Conservation (phyloP, 2,797 vertebrate species). For the Phrynocephalus guinanensis region DNA sequence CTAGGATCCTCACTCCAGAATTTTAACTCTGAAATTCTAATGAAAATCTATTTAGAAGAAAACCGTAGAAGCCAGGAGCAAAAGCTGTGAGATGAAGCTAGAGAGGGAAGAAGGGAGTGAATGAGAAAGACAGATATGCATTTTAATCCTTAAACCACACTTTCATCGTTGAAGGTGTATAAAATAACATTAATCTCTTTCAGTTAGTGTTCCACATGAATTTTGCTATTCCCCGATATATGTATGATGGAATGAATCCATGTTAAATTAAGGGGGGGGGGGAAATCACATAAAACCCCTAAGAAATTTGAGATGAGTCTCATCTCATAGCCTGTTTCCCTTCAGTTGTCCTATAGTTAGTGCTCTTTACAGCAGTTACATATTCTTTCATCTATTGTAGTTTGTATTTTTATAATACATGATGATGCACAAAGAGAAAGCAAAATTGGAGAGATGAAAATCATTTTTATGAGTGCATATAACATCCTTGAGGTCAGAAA, state of each 20-base stretch:
- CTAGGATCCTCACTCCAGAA: too few species aligned
- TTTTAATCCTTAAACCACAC: not conserved
- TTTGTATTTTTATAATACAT: not conserved
- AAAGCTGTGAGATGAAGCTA: not conserved
- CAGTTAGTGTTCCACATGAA: not conserved
- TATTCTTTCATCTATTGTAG: not conserved
- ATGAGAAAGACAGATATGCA: not conserved
- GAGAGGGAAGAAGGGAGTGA: not conserved
- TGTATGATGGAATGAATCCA: not conserved
- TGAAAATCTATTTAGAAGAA: not conserved
- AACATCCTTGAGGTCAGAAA: slow-evolving; percentile 17
- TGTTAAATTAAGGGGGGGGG: not conserved
- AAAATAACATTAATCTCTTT: not conserved
- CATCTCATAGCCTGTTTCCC: slow-evolving; percentile 16
- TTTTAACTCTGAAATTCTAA: not conserved
- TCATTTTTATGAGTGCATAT: slow-evolving; percentile 27
- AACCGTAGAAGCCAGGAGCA: not conserved
- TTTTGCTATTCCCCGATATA: not conserved
- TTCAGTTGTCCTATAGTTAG: not conserved
- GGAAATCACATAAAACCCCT: slow-evolving; percentile 11
- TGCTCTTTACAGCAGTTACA: slow-evolving; percentile 22
- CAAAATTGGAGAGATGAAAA: slow-evolving; percentile 35
- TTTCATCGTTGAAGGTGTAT: not conserved
- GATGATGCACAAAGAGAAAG: not conserved
- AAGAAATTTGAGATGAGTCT: slow-evolving; percentile 3